Evolutionary conservation across 2,888 invertebrate genomes (phyloP).

Genomic region (Oxystoma pomonae): DNA sequence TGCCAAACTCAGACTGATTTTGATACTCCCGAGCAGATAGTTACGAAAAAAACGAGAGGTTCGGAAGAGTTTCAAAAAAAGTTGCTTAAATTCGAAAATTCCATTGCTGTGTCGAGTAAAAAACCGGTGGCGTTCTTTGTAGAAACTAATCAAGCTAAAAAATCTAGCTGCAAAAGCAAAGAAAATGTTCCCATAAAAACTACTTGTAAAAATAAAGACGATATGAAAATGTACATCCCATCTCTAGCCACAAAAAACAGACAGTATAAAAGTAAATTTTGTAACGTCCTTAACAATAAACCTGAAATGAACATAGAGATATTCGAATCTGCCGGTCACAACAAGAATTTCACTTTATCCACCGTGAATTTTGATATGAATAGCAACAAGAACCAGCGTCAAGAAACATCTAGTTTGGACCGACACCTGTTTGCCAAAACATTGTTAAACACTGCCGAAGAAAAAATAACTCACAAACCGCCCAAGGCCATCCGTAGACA

Average conservation of each 20-base stretch:
- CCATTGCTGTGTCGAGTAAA: slow-evolving; percentile 29
- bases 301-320: slow-evolving; percentile 42
- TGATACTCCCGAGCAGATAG: slow-evolving; percentile 38
- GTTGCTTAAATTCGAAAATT: slow-evolving; percentile 43
- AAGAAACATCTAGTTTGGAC: slow-evolving; percentile 48
- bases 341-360: slow-evolving; percentile 30
- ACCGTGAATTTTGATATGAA: slow-evolving; percentile 36
- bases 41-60: slow-evolving; percentile 38
- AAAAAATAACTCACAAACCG: slow-evolving; percentile 65
- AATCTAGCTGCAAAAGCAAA: slow-evolving; percentile 25
- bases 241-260: slow-evolving; percentile 51
- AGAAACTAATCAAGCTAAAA: slow-evolving; percentile 27
- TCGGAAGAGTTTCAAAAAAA: slow-evolving; percentile 46
- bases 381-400: slow-evolving; percentile 35
- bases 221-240: slow-evolving; percentile 55
- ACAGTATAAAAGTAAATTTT: slow-evolving; percentile 52
- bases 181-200: slow-evolving; percentile 29
- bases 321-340: slow-evolving; percentile 34
- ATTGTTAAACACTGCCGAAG: slow-evolving; percentile 37
- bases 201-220: slow-evolving; percentile 15
- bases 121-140: slow-evolving; percentile 40
- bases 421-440: slow-evolving; percentile 47
- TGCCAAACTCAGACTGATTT: slow-evolving; percentile 47
- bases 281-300: slow-evolving; percentile 47
- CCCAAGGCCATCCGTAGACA: slow-evolving; percentile 68